These are phyloP conservation scores for Eudiplozoon nipponicum DNA, from an alignment of 2,888 invertebrate species.

Conservation along the genomic window DNA sequence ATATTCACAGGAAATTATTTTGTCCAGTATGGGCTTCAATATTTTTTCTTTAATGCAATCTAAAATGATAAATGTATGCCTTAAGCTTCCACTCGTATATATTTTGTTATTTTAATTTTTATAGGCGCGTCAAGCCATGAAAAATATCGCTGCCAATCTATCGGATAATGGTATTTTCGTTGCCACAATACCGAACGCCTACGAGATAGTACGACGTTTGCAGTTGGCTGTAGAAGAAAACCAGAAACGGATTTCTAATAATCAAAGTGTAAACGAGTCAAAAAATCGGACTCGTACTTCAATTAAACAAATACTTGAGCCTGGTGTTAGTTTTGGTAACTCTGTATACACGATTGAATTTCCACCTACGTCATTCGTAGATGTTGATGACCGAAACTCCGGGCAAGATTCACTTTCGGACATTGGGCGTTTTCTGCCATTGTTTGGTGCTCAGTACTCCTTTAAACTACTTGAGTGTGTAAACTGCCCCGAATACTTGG, in stretches of 20 bases:
- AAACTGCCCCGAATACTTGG: conserved; percentile 85
- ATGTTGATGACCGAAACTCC: conserved; percentile 8
- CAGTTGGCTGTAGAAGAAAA: conserved; percentile 19
- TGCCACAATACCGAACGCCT: conserved; percentile 70
- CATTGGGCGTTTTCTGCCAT: conserved; percentile 32
- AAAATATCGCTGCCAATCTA: conserved; percentile 59
- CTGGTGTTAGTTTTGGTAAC: conserved; percentile 29
- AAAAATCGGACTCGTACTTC: too few relatives aligned
- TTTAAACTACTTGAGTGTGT: conserved; percentile 80
- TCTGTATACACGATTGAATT: conserved; percentile 30
- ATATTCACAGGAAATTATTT: too few relatives aligned
- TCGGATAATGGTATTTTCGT: conserved; percentile 67
- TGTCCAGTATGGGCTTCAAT: too few relatives aligned
- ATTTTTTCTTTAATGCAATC: too few relatives aligned
- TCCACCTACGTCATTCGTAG: too few relatives aligned
- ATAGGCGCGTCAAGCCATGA: conserved; percentile 63
- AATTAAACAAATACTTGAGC: too few relatives aligned
- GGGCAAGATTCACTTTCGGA: too few relatives aligned
- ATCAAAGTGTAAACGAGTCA: too few relatives aligned
- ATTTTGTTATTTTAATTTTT: conserved; percentile 11
- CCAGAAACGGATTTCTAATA: background rate
- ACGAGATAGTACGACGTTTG: conserved; percentile 41
- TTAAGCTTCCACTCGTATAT: background rate
- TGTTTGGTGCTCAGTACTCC: conserved; percentile 78
- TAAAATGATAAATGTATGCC: too few relatives aligned